phyloP scores from a whole-genome alignment of 2,797 vertebrate species.

The Mallotus villosus region DNA sequence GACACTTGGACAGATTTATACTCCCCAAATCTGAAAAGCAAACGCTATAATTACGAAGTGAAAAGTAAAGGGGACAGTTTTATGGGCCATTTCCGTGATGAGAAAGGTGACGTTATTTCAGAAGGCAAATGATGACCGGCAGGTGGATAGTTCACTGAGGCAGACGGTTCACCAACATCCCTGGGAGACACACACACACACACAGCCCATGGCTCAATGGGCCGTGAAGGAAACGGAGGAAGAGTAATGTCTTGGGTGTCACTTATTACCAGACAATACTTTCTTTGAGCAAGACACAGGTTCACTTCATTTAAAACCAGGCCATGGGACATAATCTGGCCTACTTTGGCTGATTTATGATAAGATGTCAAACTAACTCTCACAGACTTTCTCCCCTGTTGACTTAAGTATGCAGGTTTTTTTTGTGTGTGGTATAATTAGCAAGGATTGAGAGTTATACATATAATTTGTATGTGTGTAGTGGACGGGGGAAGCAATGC shows the following conservation, averaged over 20 bases:
- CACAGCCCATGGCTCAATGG: constrained; percentile 24
- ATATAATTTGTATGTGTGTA: neutral
- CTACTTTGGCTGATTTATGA: constrained; percentile 66
- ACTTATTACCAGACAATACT: constrained; percentile 45
- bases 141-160: constrained; percentile 29
- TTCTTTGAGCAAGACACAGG: constrained; percentile 44
- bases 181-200: neutral
- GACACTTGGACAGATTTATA: constrained; percentile 28
- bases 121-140: constrained; percentile 31
- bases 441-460: constrained; percentile 35
- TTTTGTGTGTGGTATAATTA: constrained; percentile 47
- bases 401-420: constrained; percentile 44
- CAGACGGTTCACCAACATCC: constrained; percentile 16
- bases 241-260: constrained; percentile 42
- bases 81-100: constrained; percentile 36
- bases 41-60: constrained; percentile 10
- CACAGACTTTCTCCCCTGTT: constrained; percentile 47
- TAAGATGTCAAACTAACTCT: constrained; percentile 52
- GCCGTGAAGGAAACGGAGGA: constrained; percentile 37
- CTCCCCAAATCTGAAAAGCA: constrained; percentile 14
- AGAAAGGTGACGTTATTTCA: constrained; percentile 32
- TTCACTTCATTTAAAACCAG: constrained; percentile 51
- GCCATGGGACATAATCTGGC: constrained; percentile 51
- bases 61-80: constrained; percentile 24
- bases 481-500: neutral